phyloP scores from a whole-genome alignment of 2,888 invertebrate species.

The Pachydiplax longipennis region DNA sequence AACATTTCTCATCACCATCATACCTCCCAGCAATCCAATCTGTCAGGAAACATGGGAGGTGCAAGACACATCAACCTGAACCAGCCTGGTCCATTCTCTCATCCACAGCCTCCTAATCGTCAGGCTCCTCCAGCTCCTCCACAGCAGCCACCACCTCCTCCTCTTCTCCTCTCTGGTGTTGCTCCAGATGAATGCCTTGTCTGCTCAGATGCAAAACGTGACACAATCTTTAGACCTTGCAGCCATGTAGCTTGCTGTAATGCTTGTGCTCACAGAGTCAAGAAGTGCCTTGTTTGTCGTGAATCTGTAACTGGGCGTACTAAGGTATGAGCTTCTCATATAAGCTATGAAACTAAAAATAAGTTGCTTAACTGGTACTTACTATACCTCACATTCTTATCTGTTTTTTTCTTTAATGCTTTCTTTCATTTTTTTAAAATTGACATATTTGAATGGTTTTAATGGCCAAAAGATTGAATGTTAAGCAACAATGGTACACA shows the following conservation, averaged over 20 bases:
- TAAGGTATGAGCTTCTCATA: constrained; percentile 65
- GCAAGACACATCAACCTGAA: neutral
- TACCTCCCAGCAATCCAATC: neutral
- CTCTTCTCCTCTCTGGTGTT: constrained; percentile 10
- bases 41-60: neutral
- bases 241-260: constrained; percentile 94
- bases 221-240: constrained; percentile 89
- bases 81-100: neutral
- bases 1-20: constrained; percentile 9
- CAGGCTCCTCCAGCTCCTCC: constrained; percentile 8
- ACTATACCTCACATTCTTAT: neutral
- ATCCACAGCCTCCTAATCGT: neutral
- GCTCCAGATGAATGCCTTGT: constrained; percentile 88
- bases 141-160: constrained; percentile 21
- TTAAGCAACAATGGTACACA: no score
- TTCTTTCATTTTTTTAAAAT: neutral
- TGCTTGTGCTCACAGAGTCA: constrained; percentile 86
- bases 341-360: neutral
- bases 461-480: no score
- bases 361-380: no score
- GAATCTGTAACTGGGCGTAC: constrained; percentile 80
- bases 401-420: neutral
- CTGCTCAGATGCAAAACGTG: constrained; percentile 91
- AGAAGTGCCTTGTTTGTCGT: constrained; percentile 94
- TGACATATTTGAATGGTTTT: no score